phyloP scores from a whole-genome alignment of 2,113 vertebrate genomes.

The Poicephalus gulielmi region DNA sequence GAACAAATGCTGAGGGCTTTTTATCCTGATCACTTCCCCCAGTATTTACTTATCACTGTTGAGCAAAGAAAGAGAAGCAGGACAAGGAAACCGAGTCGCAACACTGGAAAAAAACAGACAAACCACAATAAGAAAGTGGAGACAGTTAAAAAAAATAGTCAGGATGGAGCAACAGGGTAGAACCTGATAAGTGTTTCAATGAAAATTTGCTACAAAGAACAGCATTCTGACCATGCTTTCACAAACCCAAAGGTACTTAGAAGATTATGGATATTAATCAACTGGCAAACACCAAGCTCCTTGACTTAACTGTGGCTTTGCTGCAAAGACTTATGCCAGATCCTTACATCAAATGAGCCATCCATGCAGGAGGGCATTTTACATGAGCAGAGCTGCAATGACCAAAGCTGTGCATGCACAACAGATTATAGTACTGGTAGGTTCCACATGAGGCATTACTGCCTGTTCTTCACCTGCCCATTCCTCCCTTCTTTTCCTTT shows the following conservation, averaged over 20 bases:
- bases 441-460: background rate
- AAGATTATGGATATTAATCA: background rate
- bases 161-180: background rate
- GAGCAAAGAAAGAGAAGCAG: background rate
- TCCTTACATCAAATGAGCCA: background rate
- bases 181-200: background rate
- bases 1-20: background rate
- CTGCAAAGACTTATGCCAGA: background rate
- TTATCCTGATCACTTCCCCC: too few species aligned
- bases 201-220: background rate
- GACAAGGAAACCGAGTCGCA: background rate
- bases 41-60: background rate
- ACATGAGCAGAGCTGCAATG: background rate
- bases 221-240: background rate
- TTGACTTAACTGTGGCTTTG: background rate
- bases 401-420: background rate
- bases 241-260: background rate
- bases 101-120: background rate
- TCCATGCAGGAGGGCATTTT: background rate
- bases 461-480: background rate
- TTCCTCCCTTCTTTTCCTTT: background rate
- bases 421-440: fast-evolving
- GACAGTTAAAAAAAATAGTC: background rate
- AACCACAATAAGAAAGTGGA: background rate
- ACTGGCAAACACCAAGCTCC: background rate